These are phyloP conservation scores for Troides aeacus DNA, from an alignment of 2,888 invertebrate species.

Conservation along the genomic window DNA sequence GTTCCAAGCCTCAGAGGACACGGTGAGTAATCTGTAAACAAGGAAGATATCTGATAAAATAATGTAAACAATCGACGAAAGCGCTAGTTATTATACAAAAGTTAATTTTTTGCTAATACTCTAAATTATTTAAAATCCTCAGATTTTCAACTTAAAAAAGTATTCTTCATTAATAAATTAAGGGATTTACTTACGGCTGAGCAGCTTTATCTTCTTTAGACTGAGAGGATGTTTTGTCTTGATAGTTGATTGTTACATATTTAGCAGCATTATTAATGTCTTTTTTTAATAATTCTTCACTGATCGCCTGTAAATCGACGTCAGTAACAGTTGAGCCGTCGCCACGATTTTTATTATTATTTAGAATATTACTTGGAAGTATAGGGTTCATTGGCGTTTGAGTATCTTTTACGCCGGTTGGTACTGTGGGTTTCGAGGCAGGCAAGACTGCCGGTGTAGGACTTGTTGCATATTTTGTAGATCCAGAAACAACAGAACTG, in stretches of 20 bases:
- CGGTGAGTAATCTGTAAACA: constrained; percentile 82
- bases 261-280: constrained; percentile 87
- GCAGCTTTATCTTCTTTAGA: constrained; percentile 86
- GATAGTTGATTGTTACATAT: constrained; percentile 85
- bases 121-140: not conserved
- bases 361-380: constrained; percentile 72
- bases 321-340: constrained; percentile 68
- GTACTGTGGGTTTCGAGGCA: constrained; percentile 34
- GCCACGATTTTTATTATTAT: constrained; percentile 50
- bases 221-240: constrained; percentile 86
- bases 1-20: constrained; percentile 82
- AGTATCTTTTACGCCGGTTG: constrained; percentile 32
- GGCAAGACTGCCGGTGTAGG: constrained; percentile 42
- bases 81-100: not conserved
- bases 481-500: constrained; percentile 57
- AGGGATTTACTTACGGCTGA: constrained; percentile 81
- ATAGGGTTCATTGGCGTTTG: constrained; percentile 46
- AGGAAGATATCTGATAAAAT: constrained; percentile 30
- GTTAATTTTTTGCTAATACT: not conserved
- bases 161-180: not conserved
- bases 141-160: not conserved
- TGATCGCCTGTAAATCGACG: constrained; percentile 83
- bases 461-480: constrained; percentile 47
- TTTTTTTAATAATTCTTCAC: constrained; percentile 85
- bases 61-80: constrained; percentile 26